A percentile compares a stretch with the other conserved stretches of the same genome.
Conservation (phyloP, 2,113 vertebrate genomes). For the Nesoenas mayeri region DNA sequence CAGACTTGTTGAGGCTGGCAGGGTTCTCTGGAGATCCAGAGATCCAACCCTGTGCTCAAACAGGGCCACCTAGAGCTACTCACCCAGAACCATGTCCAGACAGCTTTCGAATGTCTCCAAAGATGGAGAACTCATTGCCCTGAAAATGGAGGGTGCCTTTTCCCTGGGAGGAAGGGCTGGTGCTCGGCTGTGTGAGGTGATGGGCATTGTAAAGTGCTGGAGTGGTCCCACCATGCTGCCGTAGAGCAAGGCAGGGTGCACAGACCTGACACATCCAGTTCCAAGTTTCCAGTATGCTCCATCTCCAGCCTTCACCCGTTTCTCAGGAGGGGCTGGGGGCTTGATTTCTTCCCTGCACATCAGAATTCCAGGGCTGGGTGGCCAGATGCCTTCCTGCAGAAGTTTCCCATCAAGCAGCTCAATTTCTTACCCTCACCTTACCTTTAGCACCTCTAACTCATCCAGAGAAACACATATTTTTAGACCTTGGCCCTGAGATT, state of each 20-base stretch:
- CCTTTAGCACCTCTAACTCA: background rate
- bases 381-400: background rate
- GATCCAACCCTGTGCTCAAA: background rate
- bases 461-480: background rate
- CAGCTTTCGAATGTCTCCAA: background rate
- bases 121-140: background rate
- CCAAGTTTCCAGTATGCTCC: background rate
- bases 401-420: background rate
- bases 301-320: background rate
- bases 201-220: fast-evolving
- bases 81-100: background rate
- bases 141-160: background rate
- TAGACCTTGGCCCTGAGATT: background rate
- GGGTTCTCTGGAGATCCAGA: background rate
- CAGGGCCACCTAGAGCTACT: background rate
- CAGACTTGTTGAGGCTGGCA: background rate
- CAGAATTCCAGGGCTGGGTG: background rate
- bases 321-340: background rate
- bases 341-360: background rate
- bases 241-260: background rate
- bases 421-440: background rate
- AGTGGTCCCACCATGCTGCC: background rate
- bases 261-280: background rate
- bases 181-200: fast-evolving
- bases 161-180: background rate